Evolutionary conservation across 2,888 invertebrate genomes (phyloP), one percentile per base, ranked within the genome.

Genomic region (Blomia tropicalis): DNA sequence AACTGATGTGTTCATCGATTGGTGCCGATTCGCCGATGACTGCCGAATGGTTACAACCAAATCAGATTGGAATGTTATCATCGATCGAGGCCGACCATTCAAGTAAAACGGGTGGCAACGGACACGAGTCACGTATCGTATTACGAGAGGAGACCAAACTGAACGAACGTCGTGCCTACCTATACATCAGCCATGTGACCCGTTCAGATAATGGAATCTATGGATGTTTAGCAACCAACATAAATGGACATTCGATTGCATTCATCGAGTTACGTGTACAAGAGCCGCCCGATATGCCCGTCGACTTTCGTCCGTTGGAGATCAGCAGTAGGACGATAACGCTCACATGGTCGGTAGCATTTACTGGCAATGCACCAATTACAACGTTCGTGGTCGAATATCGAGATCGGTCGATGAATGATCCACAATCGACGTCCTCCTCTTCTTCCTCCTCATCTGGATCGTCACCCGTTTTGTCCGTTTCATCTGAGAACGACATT

Each of bases 1-100:
- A 85, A 72, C 74, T 95, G 67, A 85, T 87, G 0, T 95, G 93
- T 72, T 82, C 84, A 70, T 84, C 85, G 1, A 82, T 83, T 67
- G 88, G 88, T 23, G 23, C 44, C 2, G 80, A 82, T 64, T 87
- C 87, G 0, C 77, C 79, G 43, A 85, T 89, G 11, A 77, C 78
- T n/a, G 80, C 91, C 64, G 79, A 82, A 54, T 95, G 93, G 93
- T 82, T 83, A 32, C 56, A 30, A 7, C 36, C 56, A 14, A 56
- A 56, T 27, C 11, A 19, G 14, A 7, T 14, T 11, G 56, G 56
- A 14, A 22, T 17, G 4, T n/a, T 23, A 3, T n/a, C 17, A n/a
- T 11, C 22, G 14, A 30, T 19, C 11, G 25, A 23, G 56, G 29
- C 22, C n/a, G 31, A 25, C 14, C 25, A 56, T 14, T 30, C 29